Conservation (phyloP, 2,888 invertebrate species). For the Eupithecia subfuscata region DNA sequence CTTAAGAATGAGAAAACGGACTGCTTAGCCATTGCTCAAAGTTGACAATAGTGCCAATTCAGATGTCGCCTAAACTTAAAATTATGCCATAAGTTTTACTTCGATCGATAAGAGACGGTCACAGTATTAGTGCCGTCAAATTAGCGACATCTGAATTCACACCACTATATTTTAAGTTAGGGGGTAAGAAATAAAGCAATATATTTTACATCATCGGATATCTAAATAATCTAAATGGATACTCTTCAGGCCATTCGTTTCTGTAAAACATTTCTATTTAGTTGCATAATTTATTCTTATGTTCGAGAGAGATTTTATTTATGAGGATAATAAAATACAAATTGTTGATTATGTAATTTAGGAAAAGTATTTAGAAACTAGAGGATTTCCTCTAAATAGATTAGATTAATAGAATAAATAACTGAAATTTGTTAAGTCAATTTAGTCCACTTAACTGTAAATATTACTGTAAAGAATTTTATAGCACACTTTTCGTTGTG, state of each 20-base stretch:
- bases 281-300: neutral
- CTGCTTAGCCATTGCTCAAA: neutral
- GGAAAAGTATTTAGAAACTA: constrained; percentile 7
- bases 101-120: neutral
- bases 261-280: neutral
- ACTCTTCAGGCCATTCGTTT: neutral
- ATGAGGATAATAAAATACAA: constrained; percentile 14
- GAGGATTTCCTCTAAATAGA: neutral
- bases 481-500: neutral
- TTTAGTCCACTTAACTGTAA: neutral
- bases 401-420: neutral
- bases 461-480: neutral
- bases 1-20: neutral
- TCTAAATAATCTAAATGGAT: neutral
- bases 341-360: neutral
- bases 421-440: neutral
- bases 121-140: neutral
- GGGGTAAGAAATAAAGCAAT: neutral
- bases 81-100: too few relatives aligned
- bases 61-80: neutral
- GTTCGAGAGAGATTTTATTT: constrained; percentile 31
- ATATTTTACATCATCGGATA: neutral
- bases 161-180: neutral
- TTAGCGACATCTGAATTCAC: neutral
- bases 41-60: neutral